Evolutionary conservation across 2,113 vertebrate species (phyloP).

Genomic region (Centrocercus urophasianus): DNA sequence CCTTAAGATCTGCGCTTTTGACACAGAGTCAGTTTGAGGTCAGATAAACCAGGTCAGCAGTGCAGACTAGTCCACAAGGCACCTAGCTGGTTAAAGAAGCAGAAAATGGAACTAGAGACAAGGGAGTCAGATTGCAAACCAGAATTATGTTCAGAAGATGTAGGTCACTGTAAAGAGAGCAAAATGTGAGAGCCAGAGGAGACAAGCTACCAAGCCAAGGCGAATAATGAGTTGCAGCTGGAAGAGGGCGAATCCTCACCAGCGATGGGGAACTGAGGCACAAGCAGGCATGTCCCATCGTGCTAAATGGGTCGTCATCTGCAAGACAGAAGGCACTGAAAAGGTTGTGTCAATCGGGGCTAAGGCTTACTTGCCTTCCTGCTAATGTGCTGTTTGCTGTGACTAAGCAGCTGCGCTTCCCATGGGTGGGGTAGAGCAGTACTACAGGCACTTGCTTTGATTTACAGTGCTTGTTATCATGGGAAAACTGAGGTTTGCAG

Average conservation of each 20-base stretch:
- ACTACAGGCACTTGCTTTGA: accelerated
- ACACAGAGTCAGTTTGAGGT: neutral
- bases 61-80: neutral
- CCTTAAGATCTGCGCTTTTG: neutral
- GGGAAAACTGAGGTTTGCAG: neutral
- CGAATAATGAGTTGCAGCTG: neutral
- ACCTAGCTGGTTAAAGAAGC: neutral
- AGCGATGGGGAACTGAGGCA: accelerated
- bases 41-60: neutral
- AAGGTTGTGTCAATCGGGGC: neutral
- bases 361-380: neutral
- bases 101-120: neutral
- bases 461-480: neutral
- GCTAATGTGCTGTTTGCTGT: neutral
- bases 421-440: accelerated
- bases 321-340: neutral
- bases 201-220: neutral
- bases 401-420: neutral
- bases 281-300: accelerated
- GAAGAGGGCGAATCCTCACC: neutral
- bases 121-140: neutral
- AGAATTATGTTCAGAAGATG: neutral
- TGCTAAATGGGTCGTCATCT: neutral
- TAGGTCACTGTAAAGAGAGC: neutral
- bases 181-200: neutral